Evolutionary conservation across 2,797 vertebrate genomes (phyloP), one percentile per base, ranked within the genome.

Genomic region (Pantherophis alleghaniensis): DNA sequence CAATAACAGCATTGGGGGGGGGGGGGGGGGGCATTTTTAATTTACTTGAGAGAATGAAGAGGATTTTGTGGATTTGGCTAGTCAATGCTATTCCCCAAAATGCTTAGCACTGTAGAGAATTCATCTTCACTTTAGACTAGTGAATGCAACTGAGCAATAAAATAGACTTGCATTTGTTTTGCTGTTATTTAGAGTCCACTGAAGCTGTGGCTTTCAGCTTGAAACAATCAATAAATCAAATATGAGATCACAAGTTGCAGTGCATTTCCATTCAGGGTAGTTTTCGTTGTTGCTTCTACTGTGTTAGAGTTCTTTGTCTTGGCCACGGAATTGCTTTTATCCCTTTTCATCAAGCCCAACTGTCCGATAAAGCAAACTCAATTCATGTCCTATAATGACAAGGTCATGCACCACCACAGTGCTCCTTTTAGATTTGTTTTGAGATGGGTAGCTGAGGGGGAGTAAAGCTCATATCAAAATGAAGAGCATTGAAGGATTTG

Each of bases 211-310:
- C 95, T 95, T 94, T 88, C 90, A 86, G 93, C 94, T 96, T 93
- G 94, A 96, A 96, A 94, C 96, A 95, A 97, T 97, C 97, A 96
- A 96, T 97, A 97, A 96, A 97, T 97, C 95, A 97, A 96, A 96
- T 94, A 93, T 91, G 96, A 93, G 94, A 96, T 93, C 91, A 93
- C 74, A 97, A 95, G 95, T 95, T 95, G 94, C 92, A 95, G 94
- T 95, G 93, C 5, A 18, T 96, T 97, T 93, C 90, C 94, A 92
- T 61, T 91, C 94, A 95, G 96, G 96, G 91, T 93, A 37, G 90
- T 92, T 89, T 90, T 96, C 69, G 42, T 94, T 96, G 94, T 94
- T 18, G 92, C 92, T 90, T 94, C 94, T 95, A 56, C 79, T 92
- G 18, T 94, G 91, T 96, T 95, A 95, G 91, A 96, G 95, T 95